Conservation (phyloP, 2,888 invertebrate species). For the Drosophila antonietae region DNA sequence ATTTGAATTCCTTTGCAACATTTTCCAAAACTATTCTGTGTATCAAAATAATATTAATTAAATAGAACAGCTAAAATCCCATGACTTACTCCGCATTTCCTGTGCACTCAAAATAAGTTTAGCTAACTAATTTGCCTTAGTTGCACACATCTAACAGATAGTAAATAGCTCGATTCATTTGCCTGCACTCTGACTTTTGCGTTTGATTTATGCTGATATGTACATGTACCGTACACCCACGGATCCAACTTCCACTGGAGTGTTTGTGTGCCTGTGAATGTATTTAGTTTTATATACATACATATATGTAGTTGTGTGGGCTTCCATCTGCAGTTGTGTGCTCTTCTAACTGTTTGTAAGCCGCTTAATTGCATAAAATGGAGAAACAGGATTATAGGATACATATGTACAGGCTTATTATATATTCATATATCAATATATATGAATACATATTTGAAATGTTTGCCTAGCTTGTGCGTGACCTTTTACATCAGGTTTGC, state of each 20-base stretch:
- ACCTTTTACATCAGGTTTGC: background rate
- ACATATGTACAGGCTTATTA: constrained; percentile 4
- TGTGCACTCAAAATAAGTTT: constrained; percentile 13
- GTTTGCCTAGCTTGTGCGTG: background rate
- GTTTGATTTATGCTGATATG: constrained; percentile 29
- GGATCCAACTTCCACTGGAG: background rate
- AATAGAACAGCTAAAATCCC: background rate
- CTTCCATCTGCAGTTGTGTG: constrained; percentile 8
- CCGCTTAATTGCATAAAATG: constrained; percentile 67
- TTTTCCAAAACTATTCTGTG: background rate
- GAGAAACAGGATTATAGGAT: constrained; percentile 57
- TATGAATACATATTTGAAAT: background rate
- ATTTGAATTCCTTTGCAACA: background rate
- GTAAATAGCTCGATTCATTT: constrained; percentile 24
- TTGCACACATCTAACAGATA: background rate
- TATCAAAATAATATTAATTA: background rate
- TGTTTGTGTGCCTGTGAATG: background rate
- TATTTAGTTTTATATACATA: background rate
- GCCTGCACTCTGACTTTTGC: constrained; percentile 40
- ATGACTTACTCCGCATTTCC: background rate
- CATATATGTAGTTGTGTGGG: background rate
- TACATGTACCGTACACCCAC: constrained; percentile 11
- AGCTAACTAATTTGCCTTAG: constrained; percentile 18
- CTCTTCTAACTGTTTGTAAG: constrained; percentile 48
- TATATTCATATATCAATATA: background rate